phyloP scores from a whole-genome alignment of 1,140 invertebrate species.

The Cataglyphis hispanica region DNA sequence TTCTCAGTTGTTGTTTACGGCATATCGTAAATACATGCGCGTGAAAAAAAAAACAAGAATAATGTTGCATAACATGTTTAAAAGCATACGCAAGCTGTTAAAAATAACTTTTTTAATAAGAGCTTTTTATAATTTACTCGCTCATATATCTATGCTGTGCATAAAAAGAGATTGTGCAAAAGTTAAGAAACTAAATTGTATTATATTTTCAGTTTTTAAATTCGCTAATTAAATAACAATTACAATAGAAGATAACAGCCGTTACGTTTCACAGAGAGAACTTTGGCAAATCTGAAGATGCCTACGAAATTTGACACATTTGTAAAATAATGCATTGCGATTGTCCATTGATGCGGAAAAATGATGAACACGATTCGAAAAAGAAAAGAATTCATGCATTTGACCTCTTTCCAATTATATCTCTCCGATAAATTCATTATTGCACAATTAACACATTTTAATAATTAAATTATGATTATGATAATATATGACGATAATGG shows the following conservation, averaged over 20 bases:
- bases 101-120: constrained; percentile 15
- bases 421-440: not conserved
- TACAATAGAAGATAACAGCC: not conserved
- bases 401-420: not conserved
- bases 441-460: not conserved
- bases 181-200: not conserved
- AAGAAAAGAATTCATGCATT: not conserved
- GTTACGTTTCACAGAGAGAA: constrained; percentile 1
- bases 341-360: constrained; percentile 1
- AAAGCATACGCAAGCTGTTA: not conserved
- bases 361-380: constrained; percentile 11
- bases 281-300: constrained; percentile 2
- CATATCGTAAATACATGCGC: not conserved
- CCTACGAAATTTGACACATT: not conserved
- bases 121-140: not conserved
- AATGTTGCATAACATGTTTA: not conserved
- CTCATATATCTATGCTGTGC: not conserved
- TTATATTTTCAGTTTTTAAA: not conserved
- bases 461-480: constrained; percentile 11
- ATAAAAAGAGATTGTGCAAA: not conserved
- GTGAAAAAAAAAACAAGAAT: not conserved
- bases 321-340: not conserved
- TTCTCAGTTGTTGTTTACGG: constrained; percentile 17
- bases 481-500: not conserved
- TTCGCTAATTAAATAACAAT: constrained; percentile 8